Evolutionary conservation across 2,113 vertebrate genomes (phyloP).

Genomic region (Hydrochoerus hydrochaeris): DNA sequence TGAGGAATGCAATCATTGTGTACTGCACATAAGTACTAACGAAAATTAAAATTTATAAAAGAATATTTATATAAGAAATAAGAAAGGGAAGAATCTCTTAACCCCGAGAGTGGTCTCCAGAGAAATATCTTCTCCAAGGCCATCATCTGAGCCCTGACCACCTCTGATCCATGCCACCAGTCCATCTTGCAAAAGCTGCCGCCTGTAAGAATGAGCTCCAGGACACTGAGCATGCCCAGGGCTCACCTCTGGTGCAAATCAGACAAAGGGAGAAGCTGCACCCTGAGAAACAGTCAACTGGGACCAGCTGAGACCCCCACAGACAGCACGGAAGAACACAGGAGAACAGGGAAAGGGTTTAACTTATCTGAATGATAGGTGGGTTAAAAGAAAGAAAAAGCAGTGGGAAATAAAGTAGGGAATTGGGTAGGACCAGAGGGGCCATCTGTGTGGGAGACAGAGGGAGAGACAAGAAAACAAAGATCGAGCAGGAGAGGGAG

Average conservation of each 20-base stretch:
- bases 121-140: not conserved
- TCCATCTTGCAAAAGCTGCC: not conserved
- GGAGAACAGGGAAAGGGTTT: not conserved
- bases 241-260: not conserved
- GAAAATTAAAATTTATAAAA: not conserved
- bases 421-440: not conserved
- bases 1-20: not conserved
- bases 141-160: not conserved
- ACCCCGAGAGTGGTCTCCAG: not conserved
- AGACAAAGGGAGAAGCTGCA: not conserved
- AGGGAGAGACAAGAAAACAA: not conserved
- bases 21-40: not conserved
- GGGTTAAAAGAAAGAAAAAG: conserved; percentile 16
- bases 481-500: not conserved
- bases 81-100: not conserved
- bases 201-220: not conserved
- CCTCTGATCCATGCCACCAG: no score
- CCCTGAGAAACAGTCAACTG: not conserved
- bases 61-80: not conserved
- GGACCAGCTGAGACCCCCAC: not conserved
- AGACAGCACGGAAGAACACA: not conserved
- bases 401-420: not conserved
- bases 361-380: not conserved
- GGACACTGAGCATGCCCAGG: not conserved
- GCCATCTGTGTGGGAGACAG: not conserved